A percentile compares a stretch with the other conserved stretches of the same genome.
Conservation (phyloP, 2,797 vertebrate genomes). For the Micromesistius poutassou region DNA sequence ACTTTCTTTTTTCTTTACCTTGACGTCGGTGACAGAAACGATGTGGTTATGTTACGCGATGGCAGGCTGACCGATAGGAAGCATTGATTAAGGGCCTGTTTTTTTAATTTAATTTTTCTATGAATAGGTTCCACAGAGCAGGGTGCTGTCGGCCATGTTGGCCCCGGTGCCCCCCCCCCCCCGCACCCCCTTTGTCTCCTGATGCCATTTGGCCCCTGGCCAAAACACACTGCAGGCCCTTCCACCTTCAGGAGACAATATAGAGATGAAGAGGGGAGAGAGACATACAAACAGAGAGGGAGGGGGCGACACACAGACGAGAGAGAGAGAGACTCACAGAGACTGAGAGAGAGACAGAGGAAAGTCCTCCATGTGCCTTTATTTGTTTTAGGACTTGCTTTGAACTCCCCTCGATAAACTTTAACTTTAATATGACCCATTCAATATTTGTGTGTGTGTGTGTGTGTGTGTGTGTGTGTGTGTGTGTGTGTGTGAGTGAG, state of each 20-base stretch:
- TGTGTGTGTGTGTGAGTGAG: slow-evolving; percentile 8
- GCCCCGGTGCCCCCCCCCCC: slow-evolving; percentile 35
- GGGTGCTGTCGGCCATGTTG: slow-evolving; percentile 25
- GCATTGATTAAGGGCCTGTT: neutral
- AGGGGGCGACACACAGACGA: neutral
- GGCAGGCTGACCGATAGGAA: neutral
- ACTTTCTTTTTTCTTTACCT: neutral
- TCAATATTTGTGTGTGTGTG: slow-evolving; percentile 3
- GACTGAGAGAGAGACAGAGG: neutral
- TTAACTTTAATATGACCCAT: neutral
- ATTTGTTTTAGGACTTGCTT: neutral
- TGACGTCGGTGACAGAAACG: neutral
- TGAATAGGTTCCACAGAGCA: neutral
- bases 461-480: slow-evolving; percentile 11
- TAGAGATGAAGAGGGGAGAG: neutral
- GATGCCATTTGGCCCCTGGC: slow-evolving; percentile 58
- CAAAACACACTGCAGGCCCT: slow-evolving; percentile 49
- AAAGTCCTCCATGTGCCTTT: neutral
- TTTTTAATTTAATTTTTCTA: neutral
- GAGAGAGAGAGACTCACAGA: neutral
- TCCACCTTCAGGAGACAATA: slow-evolving; percentile 1
- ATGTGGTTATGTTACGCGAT: neutral
- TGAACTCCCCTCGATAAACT: neutral
- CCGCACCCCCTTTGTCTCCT: slow-evolving; percentile 60
- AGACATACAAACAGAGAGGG: slow-evolving; percentile 16